Evolutionary conservation across 1,140 invertebrate species (phyloP).

Genomic region (Branchinecta lynchi): DNA sequence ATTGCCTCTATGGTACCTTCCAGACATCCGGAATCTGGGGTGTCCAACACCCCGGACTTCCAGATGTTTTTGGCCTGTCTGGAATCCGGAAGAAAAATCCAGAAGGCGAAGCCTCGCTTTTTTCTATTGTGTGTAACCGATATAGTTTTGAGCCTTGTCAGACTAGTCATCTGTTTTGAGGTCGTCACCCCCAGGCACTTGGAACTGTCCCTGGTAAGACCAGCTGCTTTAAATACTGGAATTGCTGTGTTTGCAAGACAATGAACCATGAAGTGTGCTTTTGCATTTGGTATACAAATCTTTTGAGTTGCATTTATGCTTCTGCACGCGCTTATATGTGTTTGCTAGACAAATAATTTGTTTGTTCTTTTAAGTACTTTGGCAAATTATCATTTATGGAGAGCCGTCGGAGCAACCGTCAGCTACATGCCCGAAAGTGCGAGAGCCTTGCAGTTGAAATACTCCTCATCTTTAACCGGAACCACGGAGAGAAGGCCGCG

Average conservation of each 20-base stretch:
- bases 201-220: too few species aligned
- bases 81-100: too few species aligned
- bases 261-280: slow-evolving; percentile 8
- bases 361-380: slow-evolving; percentile 34
- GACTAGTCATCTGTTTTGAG: too few species aligned
- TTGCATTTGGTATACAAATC: background rate
- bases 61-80: too few species aligned
- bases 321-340: too few species aligned
- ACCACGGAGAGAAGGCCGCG: slow-evolving; percentile 53
- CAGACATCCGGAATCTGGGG: too few species aligned
- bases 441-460: slow-evolving; percentile 50
- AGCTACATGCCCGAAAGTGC: slow-evolving; percentile 56
- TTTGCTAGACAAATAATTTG: background rate
- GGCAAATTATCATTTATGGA: slow-evolving; percentile 71
- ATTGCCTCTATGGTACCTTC: too few species aligned
- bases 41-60: too few species aligned
- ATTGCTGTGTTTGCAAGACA: background rate
- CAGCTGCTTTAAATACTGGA: background rate
- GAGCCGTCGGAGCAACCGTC: slow-evolving; percentile 50
- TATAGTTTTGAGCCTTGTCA: too few species aligned
- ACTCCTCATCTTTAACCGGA: slow-evolving; percentile 54
- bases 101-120: too few species aligned
- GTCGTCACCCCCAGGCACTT: too few species aligned
- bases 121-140: too few species aligned
- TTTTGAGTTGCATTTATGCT: background rate